Evolutionary conservation across 2,113 vertebrate species (phyloP).

Genomic region (Platycercus adscitus): DNA sequence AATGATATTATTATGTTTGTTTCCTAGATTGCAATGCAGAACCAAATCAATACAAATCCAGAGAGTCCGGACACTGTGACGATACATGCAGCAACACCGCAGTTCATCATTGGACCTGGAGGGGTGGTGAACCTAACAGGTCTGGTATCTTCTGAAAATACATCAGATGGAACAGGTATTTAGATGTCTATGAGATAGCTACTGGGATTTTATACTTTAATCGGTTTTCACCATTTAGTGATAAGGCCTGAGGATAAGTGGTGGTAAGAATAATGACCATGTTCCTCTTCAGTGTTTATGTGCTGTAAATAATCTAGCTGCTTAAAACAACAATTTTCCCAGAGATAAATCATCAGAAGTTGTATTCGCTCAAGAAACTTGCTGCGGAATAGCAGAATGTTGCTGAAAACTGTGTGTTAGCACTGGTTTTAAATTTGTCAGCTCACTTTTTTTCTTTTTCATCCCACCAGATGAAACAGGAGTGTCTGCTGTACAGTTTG

Average conservation of each 20-base stretch:
- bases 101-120: constrained; percentile 90
- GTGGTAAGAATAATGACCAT: constrained; percentile 47
- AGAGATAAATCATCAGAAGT: not conserved
- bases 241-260: constrained; percentile 34
- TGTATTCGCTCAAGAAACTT: not conserved
- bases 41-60: constrained; percentile 90
- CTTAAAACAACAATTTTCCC: not conserved
- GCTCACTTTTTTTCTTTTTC: constrained; percentile 20
- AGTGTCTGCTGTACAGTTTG: constrained; percentile 86
- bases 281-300: not conserved
- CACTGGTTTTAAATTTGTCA: not conserved
- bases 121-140: constrained; percentile 89
- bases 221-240: constrained; percentile 28
- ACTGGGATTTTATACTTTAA: constrained; percentile 47
- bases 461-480: constrained; percentile 79
- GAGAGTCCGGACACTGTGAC: constrained; percentile 89
- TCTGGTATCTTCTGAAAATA: constrained; percentile 78
- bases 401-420: not conserved
- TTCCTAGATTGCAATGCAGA: constrained; percentile 88
- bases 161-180: constrained; percentile 71
- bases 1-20: constrained; percentile 10
- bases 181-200: constrained; percentile 54
- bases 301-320: not conserved
- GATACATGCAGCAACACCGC: constrained; percentile 84
- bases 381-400: not conserved